Percentiles rank a stretch among this genome's conserved stretches.
These are phyloP conservation scores for Schizopygopsis pylzovi DNA, from an alignment of 2,797 vertebrate genomes.

Conservation along the genomic window DNA sequence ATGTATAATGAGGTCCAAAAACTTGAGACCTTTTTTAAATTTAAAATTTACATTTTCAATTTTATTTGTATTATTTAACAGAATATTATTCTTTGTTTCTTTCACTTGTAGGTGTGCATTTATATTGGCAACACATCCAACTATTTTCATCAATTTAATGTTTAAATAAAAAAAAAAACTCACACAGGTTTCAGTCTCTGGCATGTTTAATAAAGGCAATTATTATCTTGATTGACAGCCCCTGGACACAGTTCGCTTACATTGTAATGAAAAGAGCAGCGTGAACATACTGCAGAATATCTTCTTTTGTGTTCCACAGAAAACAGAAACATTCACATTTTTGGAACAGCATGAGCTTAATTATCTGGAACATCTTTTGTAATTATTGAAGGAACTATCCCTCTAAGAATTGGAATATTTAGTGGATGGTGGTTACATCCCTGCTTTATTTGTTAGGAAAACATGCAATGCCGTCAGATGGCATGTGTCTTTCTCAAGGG, in stretches of 20 bases:
- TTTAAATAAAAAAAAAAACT: background rate
- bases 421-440: background rate
- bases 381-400: background rate
- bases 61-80: background rate
- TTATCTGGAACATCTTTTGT: background rate
- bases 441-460: constrained; percentile 16
- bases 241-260: background rate
- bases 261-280: background rate
- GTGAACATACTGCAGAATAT: background rate
- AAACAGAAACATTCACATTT: background rate
- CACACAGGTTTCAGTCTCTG: background rate
- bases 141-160: background rate
- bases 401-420: background rate
- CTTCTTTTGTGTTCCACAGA: background rate
- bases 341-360: background rate
- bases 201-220: background rate
- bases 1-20: background rate
- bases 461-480: background rate
- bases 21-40: background rate
- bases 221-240: background rate
- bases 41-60: too few species aligned
- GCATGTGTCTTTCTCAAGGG: constrained; percentile 1
- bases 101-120: background rate
- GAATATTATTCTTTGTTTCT: background rate
- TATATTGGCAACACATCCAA: background rate